Evolutionary conservation across 2,888 invertebrate genomes (phyloP).

Genomic region (Hirtodrosophila alboralis): DNA sequence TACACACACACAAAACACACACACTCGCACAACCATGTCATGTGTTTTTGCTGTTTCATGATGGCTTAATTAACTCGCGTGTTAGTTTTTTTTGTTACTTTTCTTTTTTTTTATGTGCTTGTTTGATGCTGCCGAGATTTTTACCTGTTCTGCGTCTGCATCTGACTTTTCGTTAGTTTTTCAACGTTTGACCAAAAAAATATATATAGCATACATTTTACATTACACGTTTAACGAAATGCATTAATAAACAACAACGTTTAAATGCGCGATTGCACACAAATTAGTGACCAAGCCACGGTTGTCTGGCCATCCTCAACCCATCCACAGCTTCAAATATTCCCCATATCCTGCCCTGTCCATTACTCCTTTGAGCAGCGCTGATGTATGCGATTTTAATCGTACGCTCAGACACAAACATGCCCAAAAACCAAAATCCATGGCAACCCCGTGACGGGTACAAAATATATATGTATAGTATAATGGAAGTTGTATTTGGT

Average conservation of each 20-base stretch:
- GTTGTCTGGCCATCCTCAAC: constrained; percentile 42
- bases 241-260: constrained; percentile 68
- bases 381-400: constrained; percentile 76
- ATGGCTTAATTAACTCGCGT: constrained; percentile 64
- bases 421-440: constrained; percentile 61
- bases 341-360: too few relatives aligned
- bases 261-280: constrained; percentile 71
- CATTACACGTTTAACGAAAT: constrained; percentile 61
- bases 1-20: constrained; percentile 3
- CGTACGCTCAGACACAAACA: constrained; percentile 74
- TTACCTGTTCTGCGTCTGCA: constrained; percentile 13
- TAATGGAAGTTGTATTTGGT: constrained; percentile 28
- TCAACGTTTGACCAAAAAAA: neutral
- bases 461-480: constrained; percentile 51
- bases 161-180: constrained; percentile 29
- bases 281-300: constrained; percentile 65
- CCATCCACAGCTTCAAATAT: too few relatives aligned
- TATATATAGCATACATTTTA: constrained; percentile 41
- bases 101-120: constrained; percentile 10
- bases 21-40: constrained; percentile 35
- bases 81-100: constrained; percentile 35
- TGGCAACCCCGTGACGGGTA: constrained; percentile 48
- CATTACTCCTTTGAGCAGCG: constrained; percentile 47
- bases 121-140: constrained; percentile 21
- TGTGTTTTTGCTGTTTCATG: constrained; percentile 63